Evolutionary conservation across 2,797 vertebrate species (phyloP), one percentile per base, ranked within the genome.

Genomic region (Gephyroberyx darwinii): DNA sequence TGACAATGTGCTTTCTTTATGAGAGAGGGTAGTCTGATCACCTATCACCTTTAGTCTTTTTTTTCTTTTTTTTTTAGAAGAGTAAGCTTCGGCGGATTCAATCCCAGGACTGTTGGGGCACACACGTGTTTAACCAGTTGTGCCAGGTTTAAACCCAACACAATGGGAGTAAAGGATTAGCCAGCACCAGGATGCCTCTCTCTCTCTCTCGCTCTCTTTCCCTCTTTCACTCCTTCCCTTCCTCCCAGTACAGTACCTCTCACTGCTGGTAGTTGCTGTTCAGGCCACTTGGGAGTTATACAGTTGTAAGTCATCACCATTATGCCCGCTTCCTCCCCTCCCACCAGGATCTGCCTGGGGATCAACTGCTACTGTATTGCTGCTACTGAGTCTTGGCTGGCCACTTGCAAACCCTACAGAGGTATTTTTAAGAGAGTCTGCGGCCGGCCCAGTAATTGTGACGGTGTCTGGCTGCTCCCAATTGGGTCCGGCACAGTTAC

Each of bases 351-450:
- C 41, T 72, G 78, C 77, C 75, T 64, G 14, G 67, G 80, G 82
- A 84, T 82, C 69, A 68, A 62, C 86, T 78, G 81, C 88, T 87
- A 79, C 88, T 84, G 80, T 84, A 87, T 88, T 86, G 81, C 85
- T 79, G 72, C 75, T 75, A 17, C 75, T 71, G 54, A 78, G 75
- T 75, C 75, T 92, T 91, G 90, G 86, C 91, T 88, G 91, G 82
- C 88, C 86, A 90, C 68, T 89, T 88, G 65, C 78, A 88, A 90
- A 90, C 86, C 86, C 86, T 74, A 9, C 78, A 85, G 86, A 90
- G 88, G 89, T 91, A 89, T 93, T 93, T 93, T 93, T 91, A 92
- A 93, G 87, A 93, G 90, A 93, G 92, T 92, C 92, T 93, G 93
- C 88, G 90, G 90, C 85, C n/a, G 50, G 73, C 75, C 48, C 73